phyloP scores from a whole-genome alignment of 2,888 invertebrate genomes.

The Orgyia antiqua region DNA sequence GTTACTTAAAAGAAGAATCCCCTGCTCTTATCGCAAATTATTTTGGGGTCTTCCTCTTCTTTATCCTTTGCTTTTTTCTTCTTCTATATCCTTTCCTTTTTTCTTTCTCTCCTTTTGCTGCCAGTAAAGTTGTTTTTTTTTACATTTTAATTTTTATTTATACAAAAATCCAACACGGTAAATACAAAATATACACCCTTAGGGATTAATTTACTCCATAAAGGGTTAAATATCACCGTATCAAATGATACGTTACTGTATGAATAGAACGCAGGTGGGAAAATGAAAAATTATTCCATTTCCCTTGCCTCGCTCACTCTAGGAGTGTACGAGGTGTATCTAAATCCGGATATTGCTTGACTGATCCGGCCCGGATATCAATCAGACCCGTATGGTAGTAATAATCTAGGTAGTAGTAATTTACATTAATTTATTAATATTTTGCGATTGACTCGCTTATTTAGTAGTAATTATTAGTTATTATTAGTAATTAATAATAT shows the following conservation, averaged over 20 bases:
- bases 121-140: no score
- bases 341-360: constrained; percentile 35
- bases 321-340: constrained; percentile 5
- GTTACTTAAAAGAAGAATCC: no score
- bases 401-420: constrained; percentile 38
- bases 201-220: constrained; percentile 3
- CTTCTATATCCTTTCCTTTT: no score
- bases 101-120: no score
- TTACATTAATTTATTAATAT: no score
- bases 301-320: constrained; percentile 31
- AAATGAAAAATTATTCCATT: constrained; percentile 51
- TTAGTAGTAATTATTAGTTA: no score
- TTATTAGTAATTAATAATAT: no score
- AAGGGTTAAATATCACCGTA: constrained; percentile 9
- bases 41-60: no score
- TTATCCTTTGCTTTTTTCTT: no score
- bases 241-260: constrained; percentile 18
- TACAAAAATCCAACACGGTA: neutral
- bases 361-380: constrained; percentile 63
- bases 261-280: constrained; percentile 39
- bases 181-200: neutral
- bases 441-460: no score
- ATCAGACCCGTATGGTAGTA: constrained; percentile 39
- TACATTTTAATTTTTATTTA: neutral
- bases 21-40: no score